A percentile compares a stretch with the other conserved stretches of the same genome.
phyloP scores from a whole-genome alignment of 2,113 vertebrate species.

The Pluvianellus socialis region DNA sequence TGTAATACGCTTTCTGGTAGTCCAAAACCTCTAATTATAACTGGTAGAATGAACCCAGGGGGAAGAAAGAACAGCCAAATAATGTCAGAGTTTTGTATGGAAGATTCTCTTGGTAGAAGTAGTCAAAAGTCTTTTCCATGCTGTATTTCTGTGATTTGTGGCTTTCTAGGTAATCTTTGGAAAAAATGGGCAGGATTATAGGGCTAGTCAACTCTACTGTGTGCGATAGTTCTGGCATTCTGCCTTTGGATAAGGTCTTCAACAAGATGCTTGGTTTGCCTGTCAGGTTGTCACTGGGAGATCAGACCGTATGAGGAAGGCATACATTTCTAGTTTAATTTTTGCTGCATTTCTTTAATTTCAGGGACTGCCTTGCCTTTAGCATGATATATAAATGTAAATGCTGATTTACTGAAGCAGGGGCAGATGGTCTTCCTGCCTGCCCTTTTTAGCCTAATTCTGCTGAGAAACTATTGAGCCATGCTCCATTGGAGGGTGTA shows the following conservation, averaged over 20 bases:
- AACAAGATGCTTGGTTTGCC: background rate
- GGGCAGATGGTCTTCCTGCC: background rate
- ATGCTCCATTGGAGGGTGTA: background rate
- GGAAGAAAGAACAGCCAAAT: background rate
- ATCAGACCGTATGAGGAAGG: background rate
- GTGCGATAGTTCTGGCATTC: background rate
- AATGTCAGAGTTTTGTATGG: background rate
- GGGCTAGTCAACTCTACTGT: background rate
- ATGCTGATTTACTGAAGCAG: background rate
- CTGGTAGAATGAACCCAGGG: background rate
- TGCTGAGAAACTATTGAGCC: background rate
- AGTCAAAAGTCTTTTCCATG: background rate
- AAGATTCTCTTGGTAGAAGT: background rate
- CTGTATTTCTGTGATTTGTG: background rate
- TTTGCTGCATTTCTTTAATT: background rate
- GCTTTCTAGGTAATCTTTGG: background rate
- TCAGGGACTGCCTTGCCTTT: background rate
- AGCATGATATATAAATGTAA: background rate
- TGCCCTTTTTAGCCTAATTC: background rate
- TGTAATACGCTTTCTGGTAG: background rate
- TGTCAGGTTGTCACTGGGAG: background rate
- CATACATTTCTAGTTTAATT: background rate
- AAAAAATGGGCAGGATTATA: background rate
- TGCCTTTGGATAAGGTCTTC: background rate
- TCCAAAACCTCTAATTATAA: background rate